Evolutionary conservation across 2,888 invertebrate species (phyloP).

Genomic region (Pammene fasciana): DNA sequence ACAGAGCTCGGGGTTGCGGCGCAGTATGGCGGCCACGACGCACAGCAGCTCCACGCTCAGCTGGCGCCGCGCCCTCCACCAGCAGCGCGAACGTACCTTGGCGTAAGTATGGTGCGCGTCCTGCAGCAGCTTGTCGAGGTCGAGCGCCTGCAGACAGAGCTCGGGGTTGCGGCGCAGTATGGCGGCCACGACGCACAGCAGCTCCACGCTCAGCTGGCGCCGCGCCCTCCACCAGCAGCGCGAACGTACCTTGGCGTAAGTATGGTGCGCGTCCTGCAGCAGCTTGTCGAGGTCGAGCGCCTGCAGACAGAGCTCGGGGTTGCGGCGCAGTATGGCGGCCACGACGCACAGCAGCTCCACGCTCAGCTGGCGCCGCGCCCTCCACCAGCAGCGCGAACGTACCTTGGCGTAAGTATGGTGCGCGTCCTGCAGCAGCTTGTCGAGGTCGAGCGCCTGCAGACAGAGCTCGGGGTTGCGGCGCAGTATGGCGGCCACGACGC

Average conservation of each 20-base stretch:
- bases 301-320: conserved; percentile 95
- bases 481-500: conserved; percentile 96
- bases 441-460: conserved; percentile 92
- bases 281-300: conserved; percentile 92
- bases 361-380: conserved; percentile 88
- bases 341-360: conserved; percentile 93
- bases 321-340: conserved; percentile 95
- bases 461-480: conserved; percentile 96
- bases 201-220: conserved; percentile 88
- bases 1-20: conserved; percentile 95
- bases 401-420: conserved; percentile 92
- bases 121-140: conserved; percentile 91
- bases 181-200: conserved; percentile 94
- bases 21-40: conserved; percentile 96
- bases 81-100: conserved; percentile 96
- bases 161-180: conserved; percentile 98
- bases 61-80: conserved; percentile 93
- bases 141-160: conserved; percentile 90
- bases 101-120: conserved; percentile 94
- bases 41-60: conserved; percentile 89
- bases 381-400: conserved; percentile 97
- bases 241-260: conserved; percentile 96
- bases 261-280: conserved; percentile 91
- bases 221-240: conserved; percentile 95
- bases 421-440: conserved; percentile 92